phyloP scores from a whole-genome alignment of 2,888 invertebrate genomes.

The Tanypteryx hageni region DNA sequence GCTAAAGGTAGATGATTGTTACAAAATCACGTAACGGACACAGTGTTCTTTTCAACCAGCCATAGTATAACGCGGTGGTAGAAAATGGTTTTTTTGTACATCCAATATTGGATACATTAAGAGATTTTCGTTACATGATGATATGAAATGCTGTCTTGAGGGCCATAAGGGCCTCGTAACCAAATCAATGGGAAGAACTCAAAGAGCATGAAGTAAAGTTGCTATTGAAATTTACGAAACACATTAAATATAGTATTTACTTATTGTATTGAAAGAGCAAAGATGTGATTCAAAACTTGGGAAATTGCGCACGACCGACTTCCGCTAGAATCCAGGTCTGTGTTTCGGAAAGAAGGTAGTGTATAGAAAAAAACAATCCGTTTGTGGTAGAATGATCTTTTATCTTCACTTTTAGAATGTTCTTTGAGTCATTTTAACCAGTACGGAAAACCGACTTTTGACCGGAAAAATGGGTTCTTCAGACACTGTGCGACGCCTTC shows the following conservation, averaged over 20 bases:
- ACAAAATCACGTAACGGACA: neutral
- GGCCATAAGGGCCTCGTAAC: neutral
- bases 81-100: neutral
- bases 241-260: neutral
- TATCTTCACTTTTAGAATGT: neutral
- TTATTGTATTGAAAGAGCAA: neutral
- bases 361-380: neutral
- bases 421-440: neutral
- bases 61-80: no score
- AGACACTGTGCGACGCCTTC: slow-evolving; percentile 20
- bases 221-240: neutral
- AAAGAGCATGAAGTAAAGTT: neutral
- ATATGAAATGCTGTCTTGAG: neutral
- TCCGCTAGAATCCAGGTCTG: neutral
- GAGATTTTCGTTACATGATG: neutral
- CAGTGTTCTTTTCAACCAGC: neutral
- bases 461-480: neutral
- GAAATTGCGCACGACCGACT: neutral
- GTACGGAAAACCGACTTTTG: neutral
- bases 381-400: neutral
- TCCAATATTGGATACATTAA: neutral
- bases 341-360: neutral
- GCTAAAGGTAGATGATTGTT: neutral
- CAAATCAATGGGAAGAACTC: neutral
- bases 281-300: neutral